A percentile compares a stretch with the other conserved stretches of the same genome.
These are phyloP conservation scores for Syndactyla subalaris DNA, from an alignment of 2,797 vertebrate species.

Conservation along the genomic window DNA sequence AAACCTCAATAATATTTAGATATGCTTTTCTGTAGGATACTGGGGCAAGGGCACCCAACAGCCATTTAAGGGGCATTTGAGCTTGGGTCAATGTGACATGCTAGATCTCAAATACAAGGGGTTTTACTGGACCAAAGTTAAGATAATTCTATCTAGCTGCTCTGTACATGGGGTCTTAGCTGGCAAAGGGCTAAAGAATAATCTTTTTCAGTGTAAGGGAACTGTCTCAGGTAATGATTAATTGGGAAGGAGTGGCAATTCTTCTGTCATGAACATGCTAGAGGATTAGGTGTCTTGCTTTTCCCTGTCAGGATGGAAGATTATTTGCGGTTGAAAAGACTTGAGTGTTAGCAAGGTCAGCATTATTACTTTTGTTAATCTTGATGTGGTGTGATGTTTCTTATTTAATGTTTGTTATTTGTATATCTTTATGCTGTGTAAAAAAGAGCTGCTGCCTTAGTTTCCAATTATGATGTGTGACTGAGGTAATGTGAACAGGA, in stretches of 20 bases:
- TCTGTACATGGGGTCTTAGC: background rate
- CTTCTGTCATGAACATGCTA: slow-evolving; percentile 38
- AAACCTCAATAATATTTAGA: background rate
- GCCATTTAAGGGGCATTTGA: background rate
- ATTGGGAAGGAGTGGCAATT: slow-evolving; percentile 50
- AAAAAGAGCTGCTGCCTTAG: slow-evolving; percentile 28
- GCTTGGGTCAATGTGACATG: background rate
- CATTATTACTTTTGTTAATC: slow-evolving; percentile 73
- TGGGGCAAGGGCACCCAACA: background rate
- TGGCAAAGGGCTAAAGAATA: background rate
- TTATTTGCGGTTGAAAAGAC: slow-evolving; percentile 67
- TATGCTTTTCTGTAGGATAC: background rate
- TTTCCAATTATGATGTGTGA: slow-evolving; percentile 22
- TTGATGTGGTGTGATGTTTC: slow-evolving; percentile 50
- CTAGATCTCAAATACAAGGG: background rate
- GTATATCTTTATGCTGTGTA: slow-evolving; percentile 40
- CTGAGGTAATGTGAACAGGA: slow-evolving; percentile 39
- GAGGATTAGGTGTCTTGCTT: slow-evolving; percentile 50
- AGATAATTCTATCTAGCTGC: background rate
- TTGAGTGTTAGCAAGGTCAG: slow-evolving; percentile 63
- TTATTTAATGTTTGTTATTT: slow-evolving; percentile 73
- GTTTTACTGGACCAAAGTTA: background rate
- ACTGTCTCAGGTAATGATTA: slow-evolving; percentile 54
- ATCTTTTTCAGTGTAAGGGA: background rate
- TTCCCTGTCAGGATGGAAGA: slow-evolving; percentile 43